Base-by-base conservation (phyloP, 2,113 vertebrate species). In the Rhineura floridana region DNA sequence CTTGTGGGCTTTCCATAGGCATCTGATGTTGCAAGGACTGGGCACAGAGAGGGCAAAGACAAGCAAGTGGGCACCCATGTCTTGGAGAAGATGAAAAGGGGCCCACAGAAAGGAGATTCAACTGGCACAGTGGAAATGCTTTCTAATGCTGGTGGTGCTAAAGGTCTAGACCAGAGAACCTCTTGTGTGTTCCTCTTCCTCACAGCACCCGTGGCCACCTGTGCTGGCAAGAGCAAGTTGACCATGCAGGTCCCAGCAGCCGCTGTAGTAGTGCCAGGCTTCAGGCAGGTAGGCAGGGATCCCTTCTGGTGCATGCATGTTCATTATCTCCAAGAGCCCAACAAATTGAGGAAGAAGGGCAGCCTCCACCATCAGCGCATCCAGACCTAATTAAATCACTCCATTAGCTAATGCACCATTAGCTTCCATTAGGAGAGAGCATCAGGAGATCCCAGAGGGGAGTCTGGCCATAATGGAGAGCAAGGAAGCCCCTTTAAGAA, bases 381-480 rank as follows among this genome's bases (percentile, higher is more conserved):
- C 97, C 95, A 95, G 89, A 90, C 94, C 95, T 97, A 97, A 97
- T 97, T 97, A 97, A 97, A 97, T 97, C 96, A 96, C 94, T 94
- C 94, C 96, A 96, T 97, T 97, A 96, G 96, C 97, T 97, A 97
- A 97, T 97, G 97, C 93, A 96, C 88, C 92, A 95, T 86, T 78
- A 86, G 84, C 30, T 30, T 97, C 97, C 97, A 97, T 97, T 97
- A 97, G 94, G 96, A 94, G 81, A 6, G 88, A 93, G 65, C 89
- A 59, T 86, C 85, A 44, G 33, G 83, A 42, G 77, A 89, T 96
- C 96, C 96, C 96, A 79, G 75, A 95, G 95, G 97, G 93, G 89
- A 90, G 33, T 0, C 30, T 93, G 88, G 90, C 84, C 87, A 1
- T 94, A 91, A 89, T 92, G 93, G 92, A 92, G 88, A 44, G 9